These are phyloP conservation scores for Asarcornis scutulata DNA, from an alignment of 2,113 vertebrate genomes.

Conservation along the genomic window DNA sequence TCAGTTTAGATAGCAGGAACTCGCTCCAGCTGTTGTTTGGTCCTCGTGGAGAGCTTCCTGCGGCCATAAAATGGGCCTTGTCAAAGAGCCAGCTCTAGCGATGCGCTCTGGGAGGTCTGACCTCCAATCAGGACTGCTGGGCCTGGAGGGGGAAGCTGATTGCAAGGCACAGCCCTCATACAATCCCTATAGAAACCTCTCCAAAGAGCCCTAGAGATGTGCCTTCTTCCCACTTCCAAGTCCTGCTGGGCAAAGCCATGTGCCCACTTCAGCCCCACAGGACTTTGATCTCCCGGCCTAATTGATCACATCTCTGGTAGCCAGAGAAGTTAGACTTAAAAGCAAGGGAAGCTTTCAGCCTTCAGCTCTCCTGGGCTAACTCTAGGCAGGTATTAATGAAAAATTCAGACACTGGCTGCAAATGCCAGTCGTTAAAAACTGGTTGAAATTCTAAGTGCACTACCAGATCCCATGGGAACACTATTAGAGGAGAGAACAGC, in stretches of 20 bases:
- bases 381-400: constrained; percentile 13
- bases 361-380: neutral
- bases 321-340: neutral
- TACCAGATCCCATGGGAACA: neutral
- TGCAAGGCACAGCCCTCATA: neutral
- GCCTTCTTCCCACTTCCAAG: neutral
- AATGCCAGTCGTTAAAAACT: neutral
- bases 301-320: neutral
- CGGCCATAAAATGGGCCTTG: neutral
- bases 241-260: neutral
- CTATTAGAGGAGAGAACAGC: neutral
- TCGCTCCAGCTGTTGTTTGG: neutral
- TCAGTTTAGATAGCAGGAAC: neutral
- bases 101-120: neutral
- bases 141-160: neutral
- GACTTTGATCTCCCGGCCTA: neutral
- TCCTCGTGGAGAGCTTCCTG: neutral
- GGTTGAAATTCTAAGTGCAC: neutral
- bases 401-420: constrained; percentile 8
- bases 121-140: fast-evolving
- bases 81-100: fast-evolving
- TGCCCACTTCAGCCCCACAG: neutral
- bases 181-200: neutral
- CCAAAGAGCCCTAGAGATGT: neutral
- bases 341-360: neutral